Conservation (phyloP, 2,888 invertebrate genomes). For the Lepidocyrtinus sp. region DNA sequence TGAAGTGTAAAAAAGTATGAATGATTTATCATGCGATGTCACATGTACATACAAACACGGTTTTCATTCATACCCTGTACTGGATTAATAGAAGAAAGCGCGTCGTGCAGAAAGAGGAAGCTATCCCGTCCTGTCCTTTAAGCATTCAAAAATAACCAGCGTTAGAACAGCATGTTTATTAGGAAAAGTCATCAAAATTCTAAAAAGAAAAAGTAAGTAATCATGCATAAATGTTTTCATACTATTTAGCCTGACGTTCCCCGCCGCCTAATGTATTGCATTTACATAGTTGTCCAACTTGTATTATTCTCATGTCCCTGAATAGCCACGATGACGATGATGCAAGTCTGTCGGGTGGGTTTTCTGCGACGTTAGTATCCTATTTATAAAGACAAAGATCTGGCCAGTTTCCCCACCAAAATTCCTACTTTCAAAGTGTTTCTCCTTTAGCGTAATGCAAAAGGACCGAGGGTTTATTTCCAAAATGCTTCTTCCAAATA, state of each 20-base stretch:
- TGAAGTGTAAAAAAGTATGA: conserved; percentile 62
- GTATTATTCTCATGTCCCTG: background rate
- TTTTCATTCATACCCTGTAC: conserved; percentile 3
- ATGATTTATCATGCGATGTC: conserved; percentile 62
- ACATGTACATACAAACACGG: conserved; percentile 49
- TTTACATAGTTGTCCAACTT: conserved; percentile 26
- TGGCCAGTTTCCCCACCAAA: background rate
- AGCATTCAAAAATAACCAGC: conserved; percentile 34
- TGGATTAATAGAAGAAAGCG: background rate
- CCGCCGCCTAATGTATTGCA: conserved; percentile 27
- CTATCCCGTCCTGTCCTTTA: background rate
- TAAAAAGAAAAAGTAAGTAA: conserved; percentile 43
- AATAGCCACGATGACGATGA: background rate
- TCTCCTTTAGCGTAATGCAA: no score
- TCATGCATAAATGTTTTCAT: conserved; percentile 36
- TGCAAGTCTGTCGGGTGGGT: background rate
- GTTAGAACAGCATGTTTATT: conserved; percentile 31
- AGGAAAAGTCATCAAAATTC: conserved; percentile 55
- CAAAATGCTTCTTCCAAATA: no score
- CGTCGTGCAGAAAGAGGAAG: background rate
- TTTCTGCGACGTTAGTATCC: no score
- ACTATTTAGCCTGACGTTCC: conserved; percentile 19
- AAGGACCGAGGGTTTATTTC: no score
- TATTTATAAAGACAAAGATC: background rate
- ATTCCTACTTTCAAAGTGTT: no score